Evolutionary conservation across 2,797 vertebrate genomes (phyloP), one percentile per base, ranked within the genome.

Genomic region (Cynopterus sphinx): DNA sequence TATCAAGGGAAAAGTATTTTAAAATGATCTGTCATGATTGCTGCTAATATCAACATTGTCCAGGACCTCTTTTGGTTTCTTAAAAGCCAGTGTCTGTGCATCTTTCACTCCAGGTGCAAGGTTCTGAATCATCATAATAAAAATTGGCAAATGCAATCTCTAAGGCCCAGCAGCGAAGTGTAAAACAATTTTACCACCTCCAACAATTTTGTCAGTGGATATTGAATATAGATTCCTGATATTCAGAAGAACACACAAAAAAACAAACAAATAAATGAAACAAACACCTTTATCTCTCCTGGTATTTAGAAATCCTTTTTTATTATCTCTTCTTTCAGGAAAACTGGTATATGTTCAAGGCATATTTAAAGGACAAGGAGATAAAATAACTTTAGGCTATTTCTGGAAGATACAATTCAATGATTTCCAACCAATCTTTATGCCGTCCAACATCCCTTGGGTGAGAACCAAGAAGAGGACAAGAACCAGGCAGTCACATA

Each of bases 401-500:
- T 71, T 65, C n/a, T 89, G 21, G n/a, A 78, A 61, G 12, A 8
- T 55, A 55, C 0, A 41, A 73, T 67, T 70, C 12, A 79, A 57
- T 6, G 0, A 71, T 61, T 89, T 63, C 6, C 19, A 89, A 33
- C 21, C 39, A 70, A 13, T 39, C 39, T 90, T 63, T 57, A 51
- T n/a, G 9, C 3, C 4, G n/a, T 36, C 8, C 3, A 78, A 1
- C 11, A 77, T 57, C 0, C 2, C 16, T 43, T 28, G 0, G 8
- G 49, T 57, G 15, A 65, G 6, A 39, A 2, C 17, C 24, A 67
- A 46, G 13, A 15, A 57, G 31, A 83, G 22, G 5, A 39, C 57
- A 46, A 36, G 8, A 77, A 65, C 6, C 26, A 41, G 16, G 5
- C 24, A 39, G 9, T 87, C 53, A 91, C 6, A 28, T 70, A 55